These are phyloP conservation scores for Tokudaia muenninki DNA, from an alignment of 2,797 vertebrate genomes.

Conservation along the genomic window DNA sequence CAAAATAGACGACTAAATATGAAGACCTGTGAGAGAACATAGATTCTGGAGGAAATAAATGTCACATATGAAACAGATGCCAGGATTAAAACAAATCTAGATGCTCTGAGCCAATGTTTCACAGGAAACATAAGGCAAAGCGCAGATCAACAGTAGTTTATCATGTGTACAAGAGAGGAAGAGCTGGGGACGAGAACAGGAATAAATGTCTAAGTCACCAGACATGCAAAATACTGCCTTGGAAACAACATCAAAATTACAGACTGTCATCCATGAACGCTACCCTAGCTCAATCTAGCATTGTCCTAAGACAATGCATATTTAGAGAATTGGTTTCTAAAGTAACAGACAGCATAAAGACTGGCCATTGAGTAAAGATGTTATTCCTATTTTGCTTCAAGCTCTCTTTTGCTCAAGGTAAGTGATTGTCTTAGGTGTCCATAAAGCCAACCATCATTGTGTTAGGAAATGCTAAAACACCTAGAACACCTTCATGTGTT, in stretches of 20 bases:
- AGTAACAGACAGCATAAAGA: neutral
- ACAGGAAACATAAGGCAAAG: neutral
- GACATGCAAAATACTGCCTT: neutral
- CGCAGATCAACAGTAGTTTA: neutral
- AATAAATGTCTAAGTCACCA: neutral
- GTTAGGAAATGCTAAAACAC: neutral
- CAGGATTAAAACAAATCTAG: neutral
- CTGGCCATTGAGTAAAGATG: neutral
- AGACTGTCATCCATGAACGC: fast-evolving
- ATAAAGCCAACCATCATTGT: neutral
- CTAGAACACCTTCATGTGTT: neutral
- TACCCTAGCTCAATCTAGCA: neutral
- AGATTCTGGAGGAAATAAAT: neutral
- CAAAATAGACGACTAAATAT: neutral
- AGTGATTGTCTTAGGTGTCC: neutral
- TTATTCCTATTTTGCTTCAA: slow-evolving; percentile 8
- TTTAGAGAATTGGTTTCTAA: slow-evolving; percentile 13
- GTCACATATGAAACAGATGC: slow-evolving; percentile 20
- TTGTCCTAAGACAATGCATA: neutral
- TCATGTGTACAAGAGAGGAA: neutral
- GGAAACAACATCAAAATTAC: neutral
- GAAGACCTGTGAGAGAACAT: slow-evolving; percentile 6
- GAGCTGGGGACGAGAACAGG: neutral
- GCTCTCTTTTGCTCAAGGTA: neutral
- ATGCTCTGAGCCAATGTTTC: slow-evolving; percentile 7